Conservation (phyloP, 2,888 invertebrate genomes). For the Scelioninae gen. 2 region DNA sequence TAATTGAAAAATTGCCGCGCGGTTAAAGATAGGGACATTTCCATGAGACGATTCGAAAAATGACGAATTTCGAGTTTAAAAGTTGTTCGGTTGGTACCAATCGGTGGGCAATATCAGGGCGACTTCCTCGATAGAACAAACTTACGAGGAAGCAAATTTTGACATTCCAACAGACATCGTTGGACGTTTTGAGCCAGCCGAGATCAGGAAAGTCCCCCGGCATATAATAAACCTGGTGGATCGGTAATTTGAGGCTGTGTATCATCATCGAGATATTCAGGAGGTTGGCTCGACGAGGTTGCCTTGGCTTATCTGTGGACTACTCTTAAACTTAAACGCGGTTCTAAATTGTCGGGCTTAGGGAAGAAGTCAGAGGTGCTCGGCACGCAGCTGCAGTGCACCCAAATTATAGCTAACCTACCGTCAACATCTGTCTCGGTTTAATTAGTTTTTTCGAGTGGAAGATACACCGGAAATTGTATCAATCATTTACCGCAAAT, state of each 20-base stretch:
- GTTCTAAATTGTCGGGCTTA: slow-evolving; percentile 14
- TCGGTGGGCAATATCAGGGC: too few species aligned
- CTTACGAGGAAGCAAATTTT: background rate
- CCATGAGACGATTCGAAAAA: too few species aligned
- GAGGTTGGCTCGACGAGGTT: slow-evolving; percentile 39
- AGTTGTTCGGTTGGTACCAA: too few species aligned
- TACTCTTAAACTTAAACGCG: slow-evolving; percentile 12
- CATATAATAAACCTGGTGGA: slow-evolving; percentile 37
- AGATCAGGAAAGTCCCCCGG: slow-evolving; percentile 2
- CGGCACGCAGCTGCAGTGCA: background rate
- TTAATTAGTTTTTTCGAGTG: slow-evolving; percentile 50
- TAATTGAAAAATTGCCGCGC: slow-evolving; percentile 12
- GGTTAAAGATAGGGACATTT: too few species aligned
- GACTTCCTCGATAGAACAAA: too few species aligned
- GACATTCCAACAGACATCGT: background rate
- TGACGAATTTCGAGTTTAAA: too few species aligned
- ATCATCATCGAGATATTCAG: slow-evolving; percentile 22
- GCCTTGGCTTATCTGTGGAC: slow-evolving; percentile 43
- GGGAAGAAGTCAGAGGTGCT: background rate
- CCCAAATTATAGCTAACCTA: slow-evolving; percentile 11
- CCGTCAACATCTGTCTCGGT: slow-evolving; percentile 36
- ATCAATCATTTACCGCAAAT: slow-evolving; percentile 4
- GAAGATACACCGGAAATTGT: slow-evolving; percentile 30
- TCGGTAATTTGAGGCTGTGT: slow-evolving; percentile 28
- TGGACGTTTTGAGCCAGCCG: background rate